phyloP scores from a whole-genome alignment of 2,797 vertebrate species.

The Mus caroli region DNA sequence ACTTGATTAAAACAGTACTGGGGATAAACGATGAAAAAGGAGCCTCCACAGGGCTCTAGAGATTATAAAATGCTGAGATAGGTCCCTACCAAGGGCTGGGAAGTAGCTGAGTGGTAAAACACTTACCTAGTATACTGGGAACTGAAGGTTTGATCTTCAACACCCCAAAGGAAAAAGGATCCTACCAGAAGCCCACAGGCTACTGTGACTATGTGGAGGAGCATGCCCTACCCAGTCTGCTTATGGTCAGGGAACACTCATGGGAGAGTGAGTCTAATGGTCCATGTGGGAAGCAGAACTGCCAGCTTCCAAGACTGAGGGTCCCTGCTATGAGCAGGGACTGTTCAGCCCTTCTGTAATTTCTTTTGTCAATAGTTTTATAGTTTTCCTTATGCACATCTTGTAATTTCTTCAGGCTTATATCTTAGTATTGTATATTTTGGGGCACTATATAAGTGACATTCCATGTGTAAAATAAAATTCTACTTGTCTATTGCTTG shows the following conservation, averaged over 20 bases:
- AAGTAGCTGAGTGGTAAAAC: background rate
- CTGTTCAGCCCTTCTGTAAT: background rate
- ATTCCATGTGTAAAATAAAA: constrained; percentile 8
- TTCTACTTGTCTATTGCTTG: background rate
- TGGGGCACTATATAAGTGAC: background rate
- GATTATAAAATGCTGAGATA: background rate
- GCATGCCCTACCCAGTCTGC: background rate
- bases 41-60: background rate
- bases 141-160: background rate
- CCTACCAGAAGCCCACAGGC: background rate
- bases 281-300: background rate
- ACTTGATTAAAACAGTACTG: background rate
- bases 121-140: background rate
- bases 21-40: background rate
- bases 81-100: background rate
- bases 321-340: background rate
- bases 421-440: constrained; percentile 18
- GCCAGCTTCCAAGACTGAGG: background rate
- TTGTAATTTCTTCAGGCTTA: constrained; percentile 17
- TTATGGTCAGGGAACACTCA: background rate
- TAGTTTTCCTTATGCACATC: background rate
- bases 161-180: background rate
- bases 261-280: background rate
- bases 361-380: background rate
- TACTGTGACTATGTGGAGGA: background rate